Evolutionary conservation across 2,888 invertebrate genomes (phyloP).

Genomic region (Mimas tiliae): DNA sequence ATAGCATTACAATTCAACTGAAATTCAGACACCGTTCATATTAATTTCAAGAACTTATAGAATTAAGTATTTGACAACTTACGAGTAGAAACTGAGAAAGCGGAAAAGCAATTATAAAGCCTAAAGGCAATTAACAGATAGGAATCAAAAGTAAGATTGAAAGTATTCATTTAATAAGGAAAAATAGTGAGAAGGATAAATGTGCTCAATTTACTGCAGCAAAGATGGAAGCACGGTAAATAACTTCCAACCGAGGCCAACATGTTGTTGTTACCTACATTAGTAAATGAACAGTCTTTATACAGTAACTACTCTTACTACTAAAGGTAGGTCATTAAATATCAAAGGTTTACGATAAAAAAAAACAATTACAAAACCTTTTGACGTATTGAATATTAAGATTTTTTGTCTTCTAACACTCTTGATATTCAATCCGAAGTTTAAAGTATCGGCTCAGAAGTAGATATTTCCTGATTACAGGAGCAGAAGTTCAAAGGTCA

Average conservation of each 20-base stretch:
- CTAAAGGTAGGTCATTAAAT: too few relatives aligned
- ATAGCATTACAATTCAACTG: background rate
- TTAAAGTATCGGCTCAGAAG: too few relatives aligned
- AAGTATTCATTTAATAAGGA: background rate
- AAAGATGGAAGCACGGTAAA: background rate
- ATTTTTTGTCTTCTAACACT: too few relatives aligned
- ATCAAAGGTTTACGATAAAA: too few relatives aligned
- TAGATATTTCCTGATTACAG: too few relatives aligned
- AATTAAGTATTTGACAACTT: background rate
- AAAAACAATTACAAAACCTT: too few relatives aligned
- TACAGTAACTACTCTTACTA: background rate
- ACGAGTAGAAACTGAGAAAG: background rate
- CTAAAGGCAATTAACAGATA: background rate
- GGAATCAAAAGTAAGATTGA: background rate
- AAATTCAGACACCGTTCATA: background rate
- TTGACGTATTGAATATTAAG: too few relatives aligned
- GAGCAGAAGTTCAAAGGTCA: too few relatives aligned
- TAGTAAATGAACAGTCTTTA: background rate
- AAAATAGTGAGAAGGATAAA: background rate
- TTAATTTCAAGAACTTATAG: background rate
- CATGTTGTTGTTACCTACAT: conserved; percentile 7
- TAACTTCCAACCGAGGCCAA: background rate
- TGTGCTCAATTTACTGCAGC: background rate
- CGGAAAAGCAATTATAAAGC: background rate
- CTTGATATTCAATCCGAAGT: too few relatives aligned